Evolutionary conservation across 2,113 vertebrate species (phyloP).

Genomic region (Kryptolebias marmoratus): DNA sequence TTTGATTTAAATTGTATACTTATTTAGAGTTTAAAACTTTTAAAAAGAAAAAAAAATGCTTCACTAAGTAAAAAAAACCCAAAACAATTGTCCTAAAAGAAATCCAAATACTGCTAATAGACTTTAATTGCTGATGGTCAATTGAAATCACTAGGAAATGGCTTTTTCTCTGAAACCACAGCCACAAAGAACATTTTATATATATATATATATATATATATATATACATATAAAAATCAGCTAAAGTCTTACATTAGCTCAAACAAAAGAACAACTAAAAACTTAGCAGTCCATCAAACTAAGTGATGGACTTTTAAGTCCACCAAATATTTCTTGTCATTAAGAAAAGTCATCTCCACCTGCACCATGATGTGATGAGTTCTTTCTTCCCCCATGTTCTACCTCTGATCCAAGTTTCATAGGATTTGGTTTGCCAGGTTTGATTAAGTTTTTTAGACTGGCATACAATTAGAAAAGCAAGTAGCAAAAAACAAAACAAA

Average conservation of each 20-base stretch:
- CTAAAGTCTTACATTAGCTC: not conserved
- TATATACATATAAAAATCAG: not conserved
- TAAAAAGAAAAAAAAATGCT: too few species aligned
- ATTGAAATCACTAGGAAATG: not conserved
- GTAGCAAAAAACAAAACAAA: too few species aligned
- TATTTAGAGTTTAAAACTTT: too few species aligned
- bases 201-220: too few species aligned
- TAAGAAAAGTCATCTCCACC: not conserved
- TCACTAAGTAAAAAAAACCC: too few species aligned
- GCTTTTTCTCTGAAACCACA: not conserved
- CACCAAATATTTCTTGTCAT: not conserved
- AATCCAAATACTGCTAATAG: too few species aligned
- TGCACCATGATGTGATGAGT: not conserved
- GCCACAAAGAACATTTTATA: not conserved
- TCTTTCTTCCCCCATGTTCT: not conserved
- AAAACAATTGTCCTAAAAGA: too few species aligned
- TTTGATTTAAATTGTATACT: too few species aligned
- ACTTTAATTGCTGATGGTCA: too few species aligned
- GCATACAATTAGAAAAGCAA: too few species aligned
- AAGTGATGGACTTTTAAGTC: not conserved
- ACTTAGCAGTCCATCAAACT: not conserved
- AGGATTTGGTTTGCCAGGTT: not conserved
- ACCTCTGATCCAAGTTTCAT: not conserved
- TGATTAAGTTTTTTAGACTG: not conserved
- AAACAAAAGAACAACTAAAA: not conserved